Evolutionary conservation across 2,113 vertebrate genomes (phyloP), one percentile per base, ranked within the genome.

Genomic region (Ochotona princeps): DNA sequence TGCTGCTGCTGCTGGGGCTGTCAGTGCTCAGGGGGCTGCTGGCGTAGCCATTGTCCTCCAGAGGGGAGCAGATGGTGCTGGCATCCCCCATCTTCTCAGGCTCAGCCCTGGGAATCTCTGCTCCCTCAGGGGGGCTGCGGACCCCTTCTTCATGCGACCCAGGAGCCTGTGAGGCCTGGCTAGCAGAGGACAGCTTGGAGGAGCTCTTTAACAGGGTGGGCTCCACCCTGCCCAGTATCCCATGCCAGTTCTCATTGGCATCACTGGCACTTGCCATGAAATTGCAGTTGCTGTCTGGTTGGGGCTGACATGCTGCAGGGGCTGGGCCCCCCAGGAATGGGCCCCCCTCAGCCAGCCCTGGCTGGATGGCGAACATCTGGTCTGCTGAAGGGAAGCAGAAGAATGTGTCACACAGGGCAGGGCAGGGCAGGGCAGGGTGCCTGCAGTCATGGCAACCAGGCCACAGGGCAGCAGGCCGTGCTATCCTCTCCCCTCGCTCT

Each of bases 221-320:
- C 95, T 97, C 94, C 97, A 69, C 6, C 92, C 97, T 21, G 72
- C 95, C 81, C 96, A 87, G 98, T 49, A 98, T 66, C 95, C 95
- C 98, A 95, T 98, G 99, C 95, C 98, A 98, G 94, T 99, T 99
- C 97, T 99, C 98, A 8, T 99, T 99, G 94, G 98, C 97, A 89
- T 98, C 98, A 17, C 96, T 98, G 70, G 90, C 94, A 69, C 78
- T 96, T 20, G 98, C 98, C 73, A 99, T 95, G 92, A 99, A 99
- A 98, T 99, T 99, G 96, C 98, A 99, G 97, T 99, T 99, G 92
- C 98, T 98, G 15, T 99, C 99, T 44, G 99, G 98, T 60, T 98
- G 98, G 4, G 95, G 95, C 8, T 20, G 96, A 61, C 96, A 95
- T 44, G 80, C 30, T 92, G 80, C 91, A 79, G 96, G 90, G 87